phyloP scores from a whole-genome alignment of 1,140 invertebrate species.

The Ladona fulva region DNA sequence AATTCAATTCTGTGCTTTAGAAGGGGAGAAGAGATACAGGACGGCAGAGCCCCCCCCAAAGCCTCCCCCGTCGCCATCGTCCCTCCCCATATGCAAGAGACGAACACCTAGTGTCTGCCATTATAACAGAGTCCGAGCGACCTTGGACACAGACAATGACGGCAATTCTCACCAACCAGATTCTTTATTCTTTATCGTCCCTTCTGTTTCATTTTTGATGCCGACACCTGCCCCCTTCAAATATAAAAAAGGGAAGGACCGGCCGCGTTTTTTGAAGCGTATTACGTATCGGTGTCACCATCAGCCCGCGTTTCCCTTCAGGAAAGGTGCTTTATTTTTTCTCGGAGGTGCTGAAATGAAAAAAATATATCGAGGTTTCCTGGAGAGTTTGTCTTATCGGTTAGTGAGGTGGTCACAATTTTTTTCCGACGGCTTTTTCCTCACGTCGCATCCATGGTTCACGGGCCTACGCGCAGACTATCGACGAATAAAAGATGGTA shows the following conservation, averaged over 20 bases:
- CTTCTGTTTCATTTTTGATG: not conserved
- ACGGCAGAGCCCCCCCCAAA: not conserved
- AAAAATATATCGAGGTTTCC: not conserved
- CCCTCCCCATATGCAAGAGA: not conserved
- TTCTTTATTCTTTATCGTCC: not conserved
- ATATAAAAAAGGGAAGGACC: not conserved
- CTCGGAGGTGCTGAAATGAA: not conserved
- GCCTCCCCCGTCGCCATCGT: not conserved
- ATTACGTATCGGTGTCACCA: not conserved
- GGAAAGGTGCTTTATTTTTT: not conserved
- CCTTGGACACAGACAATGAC: not conserved
- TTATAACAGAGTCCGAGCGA: not conserved
- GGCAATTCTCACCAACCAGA: not conserved
- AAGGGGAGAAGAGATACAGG: not conserved
- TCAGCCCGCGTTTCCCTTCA: not conserved
- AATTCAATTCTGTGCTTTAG: not conserved
- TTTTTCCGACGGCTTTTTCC: not conserved
- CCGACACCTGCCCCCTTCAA: not conserved
- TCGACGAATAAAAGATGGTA: no score
- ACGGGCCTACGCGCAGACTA: no score
- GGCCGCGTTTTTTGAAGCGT: not conserved
- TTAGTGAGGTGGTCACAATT: not conserved
- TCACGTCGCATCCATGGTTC: no score
- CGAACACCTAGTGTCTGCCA: not conserved
- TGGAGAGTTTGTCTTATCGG: not conserved